Evolutionary conservation across 92 coral and sea anemone genomes (phyloP), one percentile per base, ranked within the genome.

Genomic region (Phenganax subtilis): DNA sequence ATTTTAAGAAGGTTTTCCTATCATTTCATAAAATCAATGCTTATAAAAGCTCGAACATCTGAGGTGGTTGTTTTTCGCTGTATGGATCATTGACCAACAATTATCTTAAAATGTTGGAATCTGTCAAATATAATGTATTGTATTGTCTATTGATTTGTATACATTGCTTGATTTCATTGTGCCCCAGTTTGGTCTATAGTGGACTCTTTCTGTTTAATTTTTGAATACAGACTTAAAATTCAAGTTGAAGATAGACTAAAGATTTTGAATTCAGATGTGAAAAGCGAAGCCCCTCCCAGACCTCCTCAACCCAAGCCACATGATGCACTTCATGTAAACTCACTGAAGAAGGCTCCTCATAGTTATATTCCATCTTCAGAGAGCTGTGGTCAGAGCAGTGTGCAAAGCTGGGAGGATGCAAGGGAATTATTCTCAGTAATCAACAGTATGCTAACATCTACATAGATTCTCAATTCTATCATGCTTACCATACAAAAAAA

Each of bases 171-270:
- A 10, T 6, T 11, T 15, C 31, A 10, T 28, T 65, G 71, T 65
- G 25, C 31, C 28, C 11, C 7, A 56, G 57, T 72, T 27, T 72
- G 54, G 29, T 37, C 47, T 37, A 37, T 37, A 1, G 47, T 37
- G 47, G 3, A 37, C 47, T 37, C 47, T 37, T 37, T 37, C 3
- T 37, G 47, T 37, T 37, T 37, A 37, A 3, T 3, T 52, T 73
- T 75, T 0, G 2, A 54, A 12, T 57, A 6, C 73, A 92, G 97
- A 75, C 87, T 97, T 47, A 96, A 90, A 82, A 86, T 81, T 12
- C 96, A 96, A 87, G 96, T 96, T 4, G 90, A 96, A 69, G 97
- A 96, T 51, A 84, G 99, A 64, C 84, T 96, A 31, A 85, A 89
- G 30, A 80, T 87, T 55, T 64, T 92, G 37, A 75, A 90, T 25